Evolutionary conservation across 2,888 invertebrate genomes (phyloP).

Genomic region (Acanthococcus lagerstroemiae): DNA sequence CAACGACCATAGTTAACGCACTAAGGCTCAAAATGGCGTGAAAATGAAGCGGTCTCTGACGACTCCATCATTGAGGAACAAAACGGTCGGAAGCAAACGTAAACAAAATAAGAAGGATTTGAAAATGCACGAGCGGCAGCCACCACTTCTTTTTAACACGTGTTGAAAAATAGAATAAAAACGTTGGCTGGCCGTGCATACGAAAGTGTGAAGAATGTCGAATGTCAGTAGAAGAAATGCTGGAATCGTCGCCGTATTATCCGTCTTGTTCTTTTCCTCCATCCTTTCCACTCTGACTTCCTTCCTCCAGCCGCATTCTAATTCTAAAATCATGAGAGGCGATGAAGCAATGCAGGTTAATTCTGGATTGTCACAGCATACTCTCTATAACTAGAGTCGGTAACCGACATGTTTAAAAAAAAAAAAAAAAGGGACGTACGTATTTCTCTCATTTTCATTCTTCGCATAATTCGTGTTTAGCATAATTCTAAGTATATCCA

Average conservation of each 20-base stretch:
- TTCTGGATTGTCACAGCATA: slow-evolving; percentile 12
- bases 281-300: slow-evolving; percentile 18
- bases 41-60: neutral
- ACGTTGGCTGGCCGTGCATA: neutral
- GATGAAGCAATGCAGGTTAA: neutral
- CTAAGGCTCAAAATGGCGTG: neutral
- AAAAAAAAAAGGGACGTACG: too few relatives aligned
- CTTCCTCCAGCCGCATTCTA: slow-evolving; percentile 18
- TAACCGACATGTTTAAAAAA: too few relatives aligned
- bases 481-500: too few relatives aligned
- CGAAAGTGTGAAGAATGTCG: too few relatives aligned
- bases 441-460: too few relatives aligned
- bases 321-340: slow-evolving; percentile 5
- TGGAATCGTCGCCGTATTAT: slow-evolving; percentile 1
- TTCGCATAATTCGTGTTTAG: too few relatives aligned
- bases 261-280: slow-evolving; percentile 3
- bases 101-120: too few relatives aligned
- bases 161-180: neutral
- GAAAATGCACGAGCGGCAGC: slow-evolving; percentile 2
- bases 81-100: too few relatives aligned
- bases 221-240: neutral
- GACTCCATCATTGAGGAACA: slow-evolving; percentile 1
- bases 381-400: too few relatives aligned
- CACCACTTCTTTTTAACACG: neutral
- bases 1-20: slow-evolving; percentile 9